Evolutionary conservation across 2,888 invertebrate genomes (phyloP).

Genomic region (Melangyna quadrimaculata): DNA sequence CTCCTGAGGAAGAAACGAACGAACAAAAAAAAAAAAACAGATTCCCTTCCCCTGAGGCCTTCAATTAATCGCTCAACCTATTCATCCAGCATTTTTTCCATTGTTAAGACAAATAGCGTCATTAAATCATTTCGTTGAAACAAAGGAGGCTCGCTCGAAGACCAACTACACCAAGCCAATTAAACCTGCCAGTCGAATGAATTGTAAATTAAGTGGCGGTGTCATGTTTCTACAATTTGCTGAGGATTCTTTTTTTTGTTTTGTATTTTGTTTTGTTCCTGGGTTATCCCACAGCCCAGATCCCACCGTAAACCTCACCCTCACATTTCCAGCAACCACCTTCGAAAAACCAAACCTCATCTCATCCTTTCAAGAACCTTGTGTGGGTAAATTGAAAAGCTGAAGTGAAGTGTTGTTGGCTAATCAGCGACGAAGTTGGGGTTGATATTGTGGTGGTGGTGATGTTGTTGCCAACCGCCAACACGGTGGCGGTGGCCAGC

Average conservation of each 20-base stretch:
- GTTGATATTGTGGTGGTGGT: conserved; percentile 24
- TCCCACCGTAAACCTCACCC: conserved; percentile 48
- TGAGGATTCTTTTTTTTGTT: conserved; percentile 51
- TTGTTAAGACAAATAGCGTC: conserved; percentile 57
- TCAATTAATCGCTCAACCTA: conserved; percentile 58
- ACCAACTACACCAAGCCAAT: conserved; percentile 53
- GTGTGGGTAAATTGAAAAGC: conserved; percentile 31
- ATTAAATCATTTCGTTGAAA: conserved; percentile 64
- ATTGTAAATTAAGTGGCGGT: conserved; percentile 78
- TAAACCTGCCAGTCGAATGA: conserved; percentile 75
- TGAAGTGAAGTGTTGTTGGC: conserved; percentile 53
- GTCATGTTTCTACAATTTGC: conserved; percentile 76
- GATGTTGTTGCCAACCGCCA: conserved; percentile 22
- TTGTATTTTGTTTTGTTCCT: not conserved
- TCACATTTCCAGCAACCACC: conserved; percentile 55
- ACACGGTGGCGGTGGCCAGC: conserved; percentile 51
- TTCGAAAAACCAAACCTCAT: conserved; percentile 69
- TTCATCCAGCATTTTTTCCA: conserved; percentile 38
- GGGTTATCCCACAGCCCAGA: conserved; percentile 12
- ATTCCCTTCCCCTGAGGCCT: conserved; percentile 22
- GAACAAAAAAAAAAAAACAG: not conserved
- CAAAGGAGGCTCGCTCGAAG: conserved; percentile 33
- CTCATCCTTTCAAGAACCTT: conserved; percentile 59
- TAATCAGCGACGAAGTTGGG: conserved; percentile 51
- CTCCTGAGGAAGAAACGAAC: not conserved